These are phyloP conservation scores for Laupala kohalensis DNA, from an alignment of 1,140 invertebrate genomes.

Conservation along the genomic window DNA sequence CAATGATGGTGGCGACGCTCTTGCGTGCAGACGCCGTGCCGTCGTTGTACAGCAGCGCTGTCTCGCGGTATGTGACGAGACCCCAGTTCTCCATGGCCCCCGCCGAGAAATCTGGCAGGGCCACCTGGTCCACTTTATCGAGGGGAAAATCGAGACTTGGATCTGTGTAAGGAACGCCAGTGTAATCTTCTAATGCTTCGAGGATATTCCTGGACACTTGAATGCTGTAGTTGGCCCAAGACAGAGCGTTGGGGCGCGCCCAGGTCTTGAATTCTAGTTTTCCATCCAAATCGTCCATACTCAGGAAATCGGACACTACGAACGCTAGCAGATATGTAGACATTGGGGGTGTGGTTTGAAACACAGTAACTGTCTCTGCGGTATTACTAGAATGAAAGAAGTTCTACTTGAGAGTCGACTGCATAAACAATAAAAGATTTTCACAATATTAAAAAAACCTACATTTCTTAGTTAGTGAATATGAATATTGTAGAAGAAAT, in stretches of 20 bases:
- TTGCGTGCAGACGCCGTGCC: constrained; percentile 24
- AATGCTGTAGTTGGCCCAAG: constrained; percentile 44
- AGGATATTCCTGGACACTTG: constrained; percentile 17
- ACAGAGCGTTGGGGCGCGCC: constrained; percentile 48
- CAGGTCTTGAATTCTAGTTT: constrained; percentile 43
- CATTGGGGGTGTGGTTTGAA: constrained; percentile 52
- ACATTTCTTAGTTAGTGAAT: no score
- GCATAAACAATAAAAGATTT: no score
- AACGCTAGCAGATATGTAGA: constrained; percentile 80
- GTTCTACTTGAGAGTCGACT: no score
- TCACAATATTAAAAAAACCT: no score
- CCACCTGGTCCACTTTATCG: constrained; percentile 44
- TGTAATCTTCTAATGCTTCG: constrained; percentile 26
- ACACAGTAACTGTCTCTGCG: no score
- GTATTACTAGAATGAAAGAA: no score
- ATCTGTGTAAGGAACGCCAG: not conserved
- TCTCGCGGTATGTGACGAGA: constrained; percentile 10
- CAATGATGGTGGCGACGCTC: constrained; percentile 32
- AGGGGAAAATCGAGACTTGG: not conserved
- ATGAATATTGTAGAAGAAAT: no score
- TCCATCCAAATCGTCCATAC: not conserved
- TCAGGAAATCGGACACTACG: constrained; percentile 49
- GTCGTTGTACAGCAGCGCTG: constrained; percentile 9
- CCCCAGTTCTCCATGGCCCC: constrained; percentile 55
- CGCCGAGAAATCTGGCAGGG: constrained; percentile 55